Base-by-base conservation (phyloP, 1,140 invertebrate species). In the Megathymus violae region DNA sequence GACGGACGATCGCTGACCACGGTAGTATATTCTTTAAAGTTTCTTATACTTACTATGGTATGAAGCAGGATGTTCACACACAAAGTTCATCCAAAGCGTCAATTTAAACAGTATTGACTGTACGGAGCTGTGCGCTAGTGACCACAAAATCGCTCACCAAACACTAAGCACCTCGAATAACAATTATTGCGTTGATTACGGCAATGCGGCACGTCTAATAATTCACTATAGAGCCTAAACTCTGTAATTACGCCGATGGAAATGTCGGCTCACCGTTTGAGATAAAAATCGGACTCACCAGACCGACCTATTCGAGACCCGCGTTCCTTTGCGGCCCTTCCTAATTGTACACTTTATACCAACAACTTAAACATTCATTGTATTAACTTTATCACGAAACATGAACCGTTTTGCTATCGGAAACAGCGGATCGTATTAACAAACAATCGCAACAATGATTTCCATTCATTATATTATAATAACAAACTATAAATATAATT, bases 101-200 rank as follows among this genome's bases (percentile, higher is more conserved):
- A 87, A 89, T 85, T 83, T 82, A n/a, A n/a, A n/a, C 64, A 59
- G 25, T 40, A 14, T 11, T 38, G 11, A 25, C 1, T 11, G 4
- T 11, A 36, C 3, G 10, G 7, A 36, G 47, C 60, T 41, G 34
- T 50, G 36, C 47, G 56, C 54, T 64, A 65, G 68, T 73, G 71
- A 74, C 78, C 80, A 76, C 81, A 87, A 80, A 71, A 80, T 74
- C 75, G 44, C 62, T 78, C 72, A 74, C 74, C 71, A 79, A 85
- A 82, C 79, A 81, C 79, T 70, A 77, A 62, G 69, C 63, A 67
- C 71, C 61, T 68, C 72, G 75, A 78, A 84, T 82, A 89, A 88
- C 82, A 87, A 88, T 89, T 87, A 89, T 86, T 83, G 71, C 67
- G 71, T 82, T 84, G 84, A 89, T 89, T 88, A 88, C 82, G 71